Conservation (phyloP, 2,113 vertebrate species). For the Scolopax mira region DNA sequence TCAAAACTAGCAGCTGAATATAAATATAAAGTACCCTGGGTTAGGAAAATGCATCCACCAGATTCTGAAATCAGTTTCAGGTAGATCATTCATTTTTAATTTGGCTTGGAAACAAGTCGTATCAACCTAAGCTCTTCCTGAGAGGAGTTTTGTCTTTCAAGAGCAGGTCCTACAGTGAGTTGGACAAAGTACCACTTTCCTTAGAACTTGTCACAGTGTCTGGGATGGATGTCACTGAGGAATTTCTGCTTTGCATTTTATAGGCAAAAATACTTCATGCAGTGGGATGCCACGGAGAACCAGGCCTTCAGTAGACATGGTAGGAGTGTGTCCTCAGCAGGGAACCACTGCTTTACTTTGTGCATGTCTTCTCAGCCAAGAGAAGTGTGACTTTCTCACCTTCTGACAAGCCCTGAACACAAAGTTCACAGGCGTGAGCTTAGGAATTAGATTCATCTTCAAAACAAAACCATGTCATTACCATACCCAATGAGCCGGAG, state of each 20-base stretch:
- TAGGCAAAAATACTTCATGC: background rate
- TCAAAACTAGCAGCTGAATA: background rate
- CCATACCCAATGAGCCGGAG: background rate
- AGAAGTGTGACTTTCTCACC: background rate
- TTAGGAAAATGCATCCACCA: background rate
- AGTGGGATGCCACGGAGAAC: background rate
- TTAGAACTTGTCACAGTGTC: background rate
- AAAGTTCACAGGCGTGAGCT: background rate
- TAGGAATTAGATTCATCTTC: background rate
- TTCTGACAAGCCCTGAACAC: background rate
- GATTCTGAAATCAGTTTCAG: background rate
- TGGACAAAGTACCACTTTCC: background rate
- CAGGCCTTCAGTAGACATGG: background rate
- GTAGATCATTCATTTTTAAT: background rate
- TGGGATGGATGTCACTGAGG: background rate
- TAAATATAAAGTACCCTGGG: background rate
- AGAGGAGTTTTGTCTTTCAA: background rate
- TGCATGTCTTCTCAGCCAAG: background rate
- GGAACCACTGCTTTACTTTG: background rate
- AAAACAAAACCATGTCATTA: background rate
- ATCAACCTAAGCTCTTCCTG: background rate
- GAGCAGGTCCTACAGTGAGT: background rate
- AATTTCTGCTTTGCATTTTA: background rate
- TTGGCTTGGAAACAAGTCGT: background rate
- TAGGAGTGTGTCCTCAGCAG: background rate